Base-by-base conservation (phyloP, 2,888 invertebrate genomes). In the Temnothorax rugatulus region DNA sequence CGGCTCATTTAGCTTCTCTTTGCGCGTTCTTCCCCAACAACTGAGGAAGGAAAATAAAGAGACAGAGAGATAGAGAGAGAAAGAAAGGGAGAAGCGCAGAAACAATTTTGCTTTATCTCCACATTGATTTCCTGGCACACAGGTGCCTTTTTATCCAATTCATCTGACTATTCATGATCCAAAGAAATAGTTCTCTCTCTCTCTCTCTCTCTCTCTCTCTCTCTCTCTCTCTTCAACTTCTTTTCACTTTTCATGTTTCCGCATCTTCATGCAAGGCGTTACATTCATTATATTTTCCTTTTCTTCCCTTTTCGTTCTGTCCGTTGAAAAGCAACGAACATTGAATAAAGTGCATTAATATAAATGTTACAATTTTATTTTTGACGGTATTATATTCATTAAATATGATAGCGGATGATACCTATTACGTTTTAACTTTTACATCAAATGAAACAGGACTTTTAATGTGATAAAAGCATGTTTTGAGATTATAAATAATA, bases 401-500 rank as follows among this genome's bases (percentile, higher is more conserved):
- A 57, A 68, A 77, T 69, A 57, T n/a, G n/a, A 69, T 69, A 69
- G 34, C 57, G 41, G 29, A 69, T 54, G 68, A 69, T 76, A 76
- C 64, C 75, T 64, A 47, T 75, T 63, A 75, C 29, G 77, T 54
- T 77, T 77, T 29, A 69, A 77, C 44, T 57, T 77, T 69, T 64
- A 34, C 77, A 69, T 77, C 15, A 29, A 77, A 77, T 77, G 9
- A 57, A 77, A 77, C 69, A 57, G 29, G 15, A 69, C 41, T 77
- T 69, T 77, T 69, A 77, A 77, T 66, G 66, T 66, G n/a, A 66
- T 77, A 77, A 77, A 68, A 77, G 69, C 77, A 57, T 54, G 69
- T 77, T 77, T 69, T 44, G 69, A 77, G 34, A 34, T 47, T 57
- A 77, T 77, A 77, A 77, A 77, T 68, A 77, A 77, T 57, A 44